Base-by-base conservation (phyloP, 2,888 invertebrate genomes). In the Lysandra bellargus region DNA sequence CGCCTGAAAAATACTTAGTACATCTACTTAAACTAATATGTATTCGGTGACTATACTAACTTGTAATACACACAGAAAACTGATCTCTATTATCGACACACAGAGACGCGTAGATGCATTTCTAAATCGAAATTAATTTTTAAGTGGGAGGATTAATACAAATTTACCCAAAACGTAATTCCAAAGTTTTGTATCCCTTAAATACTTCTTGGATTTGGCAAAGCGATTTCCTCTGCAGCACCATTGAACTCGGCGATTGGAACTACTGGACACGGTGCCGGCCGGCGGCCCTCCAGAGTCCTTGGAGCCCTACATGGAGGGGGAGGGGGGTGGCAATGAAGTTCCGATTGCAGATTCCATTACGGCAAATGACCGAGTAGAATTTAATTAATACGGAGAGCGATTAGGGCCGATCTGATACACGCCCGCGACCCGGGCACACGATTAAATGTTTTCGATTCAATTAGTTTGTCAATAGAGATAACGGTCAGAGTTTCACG, bases 191-290 rank as follows among this genome's bases (percentile, higher is more conserved):
- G 75, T 44, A 23, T 23, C 7, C 23, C 40, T n/a, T 1, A 80
- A 79, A 74, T 81, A 75, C 61, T 69, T 77, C 44, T 23, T 14
- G 69, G 79, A 79, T 79, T 79, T 79, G 74, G 78, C 75, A 72
- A 79, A 76, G 78, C 61, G 78, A 83, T 83, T 83, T 81, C 80
- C 79, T 81, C 80, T 80, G 82, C 81, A 79, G 76, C 76, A 73
- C 61, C 78, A 6, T 73, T 78, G 78, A 81, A 82, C 79, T 81
- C 80, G 78, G 81, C 80, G 79, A 82, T 81, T 80, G 81, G 80
- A 81, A 83, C 83, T 83, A 82, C 83, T 83, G 80, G 82, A 82
- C 80, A 81, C 82, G 79, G 79, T 23, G 14, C 69, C 69, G 30
- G 49, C 61, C 23, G 23, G 7, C 40, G 5, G 5, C 40, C 5